Percentiles rank a stretch among this genome's conserved stretches.
Evolutionary conservation across 1,140 invertebrate genomes (phyloP).

Genomic region (Lepidostoma basale): DNA sequence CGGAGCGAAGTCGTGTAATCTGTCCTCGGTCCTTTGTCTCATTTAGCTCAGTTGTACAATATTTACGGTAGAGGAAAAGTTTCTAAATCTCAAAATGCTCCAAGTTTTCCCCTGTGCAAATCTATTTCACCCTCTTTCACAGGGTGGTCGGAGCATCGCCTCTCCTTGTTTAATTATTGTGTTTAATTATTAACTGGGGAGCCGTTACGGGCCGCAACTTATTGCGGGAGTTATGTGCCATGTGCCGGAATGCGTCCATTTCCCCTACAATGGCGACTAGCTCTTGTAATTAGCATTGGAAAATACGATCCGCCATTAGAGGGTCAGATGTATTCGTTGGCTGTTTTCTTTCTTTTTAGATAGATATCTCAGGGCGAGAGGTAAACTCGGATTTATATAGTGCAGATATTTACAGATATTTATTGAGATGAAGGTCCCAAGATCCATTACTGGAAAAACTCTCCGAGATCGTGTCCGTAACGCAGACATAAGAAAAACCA

Average conservation of each 20-base stretch:
- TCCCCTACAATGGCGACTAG: not conserved
- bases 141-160: not conserved
- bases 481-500: too few relatives aligned
- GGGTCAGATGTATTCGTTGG: too few relatives aligned
- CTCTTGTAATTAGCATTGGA: not conserved
- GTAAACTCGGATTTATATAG: too few relatives aligned
- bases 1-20: too few relatives aligned
- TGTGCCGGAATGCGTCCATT: not conserved
- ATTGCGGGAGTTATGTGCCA: not conserved
- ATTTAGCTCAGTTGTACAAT: conserved; percentile 8
- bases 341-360: too few relatives aligned
- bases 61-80: conserved; percentile 13
- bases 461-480: too few relatives aligned
- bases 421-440: too few relatives aligned
- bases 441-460: too few relatives aligned
- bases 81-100: conserved; percentile 25
- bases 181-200: conserved; percentile 21
- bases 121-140: not conserved
- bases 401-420: too few relatives aligned
- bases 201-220: not conserved
- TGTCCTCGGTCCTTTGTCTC: not conserved
- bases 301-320: not conserved
- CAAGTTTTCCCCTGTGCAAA: conserved; percentile 1
- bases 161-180: conserved; percentile 18
- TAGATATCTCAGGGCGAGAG: too few relatives aligned